Conservation (phyloP, 2,888 invertebrate species). For the Polietes domitor region DNA sequence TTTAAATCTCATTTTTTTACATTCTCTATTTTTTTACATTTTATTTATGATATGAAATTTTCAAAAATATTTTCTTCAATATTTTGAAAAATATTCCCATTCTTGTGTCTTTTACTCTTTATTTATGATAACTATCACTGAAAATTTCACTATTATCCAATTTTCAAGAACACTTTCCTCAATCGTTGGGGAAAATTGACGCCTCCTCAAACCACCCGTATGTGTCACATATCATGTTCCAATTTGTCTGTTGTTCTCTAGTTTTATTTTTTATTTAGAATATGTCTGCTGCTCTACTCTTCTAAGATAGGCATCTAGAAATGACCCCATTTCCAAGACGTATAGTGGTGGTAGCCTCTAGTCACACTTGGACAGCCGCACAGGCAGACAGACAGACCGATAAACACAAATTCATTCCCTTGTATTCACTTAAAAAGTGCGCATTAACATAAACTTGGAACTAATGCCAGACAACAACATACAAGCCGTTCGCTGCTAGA, state of each 20-base stretch:
- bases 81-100: no score
- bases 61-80: no score
- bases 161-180: no score
- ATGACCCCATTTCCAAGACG: background rate
- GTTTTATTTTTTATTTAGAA: background rate
- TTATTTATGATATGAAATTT: no score
- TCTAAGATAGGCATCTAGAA: slow-evolving; percentile 16
- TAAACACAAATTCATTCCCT: background rate
- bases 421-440: slow-evolving; percentile 4
- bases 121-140: no score
- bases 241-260: background rate
- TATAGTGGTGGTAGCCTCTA: background rate
- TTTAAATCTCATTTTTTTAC: no score
- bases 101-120: no score
- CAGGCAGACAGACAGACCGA: no score
- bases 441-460: slow-evolving; percentile 6
- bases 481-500: background rate
- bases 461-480: slow-evolving; percentile 29
- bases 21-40: no score
- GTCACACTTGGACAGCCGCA: background rate
- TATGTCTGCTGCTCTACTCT: background rate
- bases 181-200: no score
- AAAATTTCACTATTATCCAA: no score
- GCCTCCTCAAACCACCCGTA: background rate
- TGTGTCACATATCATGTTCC: background rate